Conservation (phyloP, 2,113 vertebrate species). For the Clarias magur region DNA sequence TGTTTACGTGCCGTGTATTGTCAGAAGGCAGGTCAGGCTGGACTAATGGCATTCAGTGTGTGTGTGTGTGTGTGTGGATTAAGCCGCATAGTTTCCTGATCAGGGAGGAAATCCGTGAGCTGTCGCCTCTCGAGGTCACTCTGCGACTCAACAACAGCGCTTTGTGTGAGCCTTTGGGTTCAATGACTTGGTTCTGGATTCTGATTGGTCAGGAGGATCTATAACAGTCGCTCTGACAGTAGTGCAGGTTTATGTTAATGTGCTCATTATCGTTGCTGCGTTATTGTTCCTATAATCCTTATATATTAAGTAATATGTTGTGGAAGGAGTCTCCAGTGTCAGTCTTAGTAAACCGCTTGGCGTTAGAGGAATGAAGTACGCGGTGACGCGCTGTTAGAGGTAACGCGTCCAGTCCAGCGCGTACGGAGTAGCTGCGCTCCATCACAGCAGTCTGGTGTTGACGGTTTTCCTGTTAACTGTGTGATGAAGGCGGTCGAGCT, state of each 20-base stretch:
- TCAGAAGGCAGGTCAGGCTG: neutral
- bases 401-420: neutral
- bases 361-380: neutral
- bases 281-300: neutral
- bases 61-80: constrained; percentile 10
- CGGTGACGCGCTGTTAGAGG: neutral
- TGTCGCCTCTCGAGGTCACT: neutral
- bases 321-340: neutral
- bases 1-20: neutral
- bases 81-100: neutral
- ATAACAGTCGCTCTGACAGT: neutral
- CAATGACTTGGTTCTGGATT: neutral
- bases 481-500: neutral
- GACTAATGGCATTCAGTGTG: neutral
- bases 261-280: neutral
- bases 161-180: neutral
- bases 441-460: neutral
- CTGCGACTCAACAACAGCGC: neutral
- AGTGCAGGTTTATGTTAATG: neutral
- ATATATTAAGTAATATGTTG: too few relatives aligned
- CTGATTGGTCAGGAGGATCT: neutral
- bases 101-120: constrained; percentile 21
- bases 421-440: neutral
- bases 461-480: neutral
- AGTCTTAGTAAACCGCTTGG: neutral